A percentile compares a stretch with the other conserved stretches of the same genome.
These are phyloP conservation scores for Chymomyza procnemis DNA, from an alignment of 2,888 invertebrate genomes.

Conservation along the genomic window DNA sequence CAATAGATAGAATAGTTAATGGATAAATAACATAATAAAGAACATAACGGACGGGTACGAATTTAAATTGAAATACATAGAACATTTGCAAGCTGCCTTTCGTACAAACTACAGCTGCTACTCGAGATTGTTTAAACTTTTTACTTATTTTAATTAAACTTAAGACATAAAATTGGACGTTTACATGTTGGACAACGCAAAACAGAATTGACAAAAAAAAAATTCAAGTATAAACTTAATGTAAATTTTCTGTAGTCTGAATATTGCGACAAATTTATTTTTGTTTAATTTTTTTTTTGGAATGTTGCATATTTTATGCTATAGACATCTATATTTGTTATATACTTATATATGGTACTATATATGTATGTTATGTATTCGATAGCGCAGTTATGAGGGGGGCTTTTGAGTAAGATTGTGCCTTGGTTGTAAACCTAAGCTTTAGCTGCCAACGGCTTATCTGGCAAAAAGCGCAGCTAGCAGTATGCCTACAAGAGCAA, in stretches of 20 bases:
- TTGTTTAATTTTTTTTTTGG: slow-evolving; percentile 4
- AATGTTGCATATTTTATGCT: slow-evolving; percentile 16
- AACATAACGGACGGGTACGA: slow-evolving; percentile 32
- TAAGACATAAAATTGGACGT: slow-evolving; percentile 64
- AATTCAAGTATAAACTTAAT: slow-evolving; percentile 4
- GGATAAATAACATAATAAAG: slow-evolving; percentile 26
- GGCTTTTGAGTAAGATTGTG: slow-evolving; percentile 34
- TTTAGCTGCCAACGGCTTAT: slow-evolving; percentile 60
- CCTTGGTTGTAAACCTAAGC: slow-evolving; percentile 6
- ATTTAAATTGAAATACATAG: slow-evolving; percentile 16
- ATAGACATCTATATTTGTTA: slow-evolving; percentile 25
- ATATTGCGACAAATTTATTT: slow-evolving; percentile 20
- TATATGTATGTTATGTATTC: slow-evolving; percentile 40
- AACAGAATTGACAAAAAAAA: slow-evolving; percentile 19
- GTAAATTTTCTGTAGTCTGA: slow-evolving; percentile 3
- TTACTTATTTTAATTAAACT: slow-evolving; percentile 43
- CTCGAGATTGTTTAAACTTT: not conserved
- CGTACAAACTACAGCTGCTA: slow-evolving; percentile 16
- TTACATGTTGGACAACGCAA: slow-evolving; percentile 30
- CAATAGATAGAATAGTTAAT: slow-evolving; percentile 8
- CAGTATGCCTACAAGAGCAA: slow-evolving; percentile 80
- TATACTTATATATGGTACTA: slow-evolving; percentile 7
- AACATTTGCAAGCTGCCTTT: slow-evolving; percentile 4
- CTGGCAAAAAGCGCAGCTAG: slow-evolving; percentile 78
- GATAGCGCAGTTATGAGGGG: slow-evolving; percentile 37